These are phyloP conservation scores for Burhinus oedicnemus DNA, from an alignment of 2,113 vertebrate genomes.

Conservation along the genomic window DNA sequence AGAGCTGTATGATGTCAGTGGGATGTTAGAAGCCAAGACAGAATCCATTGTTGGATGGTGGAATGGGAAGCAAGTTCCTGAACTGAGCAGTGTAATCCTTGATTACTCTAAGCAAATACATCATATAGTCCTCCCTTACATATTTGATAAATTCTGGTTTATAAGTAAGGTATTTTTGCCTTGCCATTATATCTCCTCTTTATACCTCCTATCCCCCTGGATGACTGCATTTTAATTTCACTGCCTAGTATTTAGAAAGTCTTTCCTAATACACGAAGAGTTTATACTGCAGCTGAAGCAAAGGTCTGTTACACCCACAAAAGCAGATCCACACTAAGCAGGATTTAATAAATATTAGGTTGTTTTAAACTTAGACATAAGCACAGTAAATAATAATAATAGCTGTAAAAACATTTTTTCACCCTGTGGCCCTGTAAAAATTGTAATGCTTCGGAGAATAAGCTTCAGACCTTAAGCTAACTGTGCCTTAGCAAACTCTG, in stretches of 20 bases:
- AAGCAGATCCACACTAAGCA: not conserved
- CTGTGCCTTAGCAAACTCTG: not conserved
- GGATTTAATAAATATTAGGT: not conserved
- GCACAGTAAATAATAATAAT: not conserved
- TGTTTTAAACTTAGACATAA: not conserved
- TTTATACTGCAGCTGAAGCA: not conserved
- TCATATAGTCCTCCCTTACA: not conserved
- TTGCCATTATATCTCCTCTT: not conserved
- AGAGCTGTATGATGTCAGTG: not conserved
- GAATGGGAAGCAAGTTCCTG: not conserved
- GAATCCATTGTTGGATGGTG: rapidly evolving
- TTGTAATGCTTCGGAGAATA: not conserved
- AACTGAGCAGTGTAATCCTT: not conserved
- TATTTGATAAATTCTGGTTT: not conserved
- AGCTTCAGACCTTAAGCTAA: not conserved
- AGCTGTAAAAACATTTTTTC: not conserved
- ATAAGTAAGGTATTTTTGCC: not conserved
- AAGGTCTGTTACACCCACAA: not conserved
- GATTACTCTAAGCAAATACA: not conserved
- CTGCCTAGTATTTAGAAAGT: not conserved
- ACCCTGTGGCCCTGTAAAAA: not conserved
- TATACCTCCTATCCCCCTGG: not conserved
- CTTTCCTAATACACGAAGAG: not conserved
- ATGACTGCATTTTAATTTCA: not conserved
- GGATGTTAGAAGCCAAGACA: not conserved